These are phyloP conservation scores for Myrmecobius fasciatus DNA, from an alignment of 2,113 vertebrate species.

Conservation along the genomic window DNA sequence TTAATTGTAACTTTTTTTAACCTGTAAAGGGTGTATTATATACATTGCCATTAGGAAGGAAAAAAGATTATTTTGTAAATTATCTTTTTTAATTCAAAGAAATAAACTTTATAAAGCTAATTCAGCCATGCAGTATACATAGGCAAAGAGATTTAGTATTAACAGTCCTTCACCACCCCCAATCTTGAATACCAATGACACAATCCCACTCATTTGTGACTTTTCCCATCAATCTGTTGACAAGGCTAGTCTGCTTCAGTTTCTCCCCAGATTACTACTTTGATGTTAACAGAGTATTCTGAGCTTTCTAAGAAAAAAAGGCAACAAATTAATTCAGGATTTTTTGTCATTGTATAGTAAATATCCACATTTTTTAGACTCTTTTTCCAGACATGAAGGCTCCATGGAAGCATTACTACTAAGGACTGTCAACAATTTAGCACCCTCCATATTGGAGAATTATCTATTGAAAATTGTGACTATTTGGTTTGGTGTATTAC, in stretches of 20 bases:
- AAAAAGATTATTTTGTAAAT: neutral
- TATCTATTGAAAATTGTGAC: neutral
- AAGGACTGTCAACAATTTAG: neutral
- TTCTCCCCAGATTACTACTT: neutral
- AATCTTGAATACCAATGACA: neutral
- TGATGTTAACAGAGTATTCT: conserved; percentile 15
- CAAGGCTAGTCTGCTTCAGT: neutral
- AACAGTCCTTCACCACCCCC: neutral
- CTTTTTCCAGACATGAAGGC: neutral
- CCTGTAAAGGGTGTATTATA: neutral
- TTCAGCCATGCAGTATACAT: neutral
- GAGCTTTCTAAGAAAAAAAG: conserved; percentile 51
- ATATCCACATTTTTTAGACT: neutral
- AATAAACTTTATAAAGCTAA: neutral
- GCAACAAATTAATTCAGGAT: conserved; percentile 8
- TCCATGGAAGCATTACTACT: neutral
- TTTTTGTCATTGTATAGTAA: conserved; percentile 38
- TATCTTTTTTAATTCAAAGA: conserved; percentile 29
- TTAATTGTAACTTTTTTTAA: neutral
- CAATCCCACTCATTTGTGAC: neutral
- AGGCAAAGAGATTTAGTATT: neutral
- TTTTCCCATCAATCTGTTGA: neutral
- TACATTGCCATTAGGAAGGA: neutral
- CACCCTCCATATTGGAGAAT: neutral
- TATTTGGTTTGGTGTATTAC: neutral